Conservation (phyloP, 1,140 invertebrate species). For the Probaryconus sp. region DNA sequence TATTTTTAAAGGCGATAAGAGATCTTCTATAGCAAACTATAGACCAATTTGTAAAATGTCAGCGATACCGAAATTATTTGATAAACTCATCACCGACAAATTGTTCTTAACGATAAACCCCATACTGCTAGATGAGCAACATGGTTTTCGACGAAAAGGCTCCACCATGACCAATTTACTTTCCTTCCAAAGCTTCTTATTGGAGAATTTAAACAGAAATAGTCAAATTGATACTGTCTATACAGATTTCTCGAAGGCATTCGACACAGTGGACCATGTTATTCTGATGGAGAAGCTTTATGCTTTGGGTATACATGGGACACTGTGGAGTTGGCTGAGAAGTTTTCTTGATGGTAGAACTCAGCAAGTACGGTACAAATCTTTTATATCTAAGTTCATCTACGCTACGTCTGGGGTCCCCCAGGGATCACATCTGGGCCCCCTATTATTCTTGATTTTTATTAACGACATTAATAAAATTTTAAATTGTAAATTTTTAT, state of each 20-base stretch:
- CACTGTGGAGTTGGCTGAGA: not conserved
- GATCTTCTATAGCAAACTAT: no score
- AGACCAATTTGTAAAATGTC: no score
- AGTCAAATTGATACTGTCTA: no score
- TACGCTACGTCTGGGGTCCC: not conserved
- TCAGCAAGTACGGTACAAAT: slow-evolving; percentile 1
- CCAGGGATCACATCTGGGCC: not conserved
- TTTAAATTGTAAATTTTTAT: not conserved
- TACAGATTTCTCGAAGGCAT: no score
- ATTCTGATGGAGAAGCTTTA: not conserved
- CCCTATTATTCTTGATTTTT: slow-evolving; percentile 2
- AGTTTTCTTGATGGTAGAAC: not conserved
- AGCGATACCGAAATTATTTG: no score
- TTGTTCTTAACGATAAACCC: no score
- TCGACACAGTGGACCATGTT: no score
- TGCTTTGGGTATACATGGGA: not conserved
- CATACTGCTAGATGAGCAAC: not conserved
- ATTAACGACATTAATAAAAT: not conserved
- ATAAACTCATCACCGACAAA: no score
- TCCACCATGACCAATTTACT: not conserved
- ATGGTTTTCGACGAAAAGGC: not conserved
- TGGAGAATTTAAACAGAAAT: not conserved
- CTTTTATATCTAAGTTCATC: not conserved
- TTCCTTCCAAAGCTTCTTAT: not conserved
- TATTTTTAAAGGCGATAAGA: no score